phyloP scores from a whole-genome alignment of 2,113 vertebrate species.

The Dasypus novemcinctus region DNA sequence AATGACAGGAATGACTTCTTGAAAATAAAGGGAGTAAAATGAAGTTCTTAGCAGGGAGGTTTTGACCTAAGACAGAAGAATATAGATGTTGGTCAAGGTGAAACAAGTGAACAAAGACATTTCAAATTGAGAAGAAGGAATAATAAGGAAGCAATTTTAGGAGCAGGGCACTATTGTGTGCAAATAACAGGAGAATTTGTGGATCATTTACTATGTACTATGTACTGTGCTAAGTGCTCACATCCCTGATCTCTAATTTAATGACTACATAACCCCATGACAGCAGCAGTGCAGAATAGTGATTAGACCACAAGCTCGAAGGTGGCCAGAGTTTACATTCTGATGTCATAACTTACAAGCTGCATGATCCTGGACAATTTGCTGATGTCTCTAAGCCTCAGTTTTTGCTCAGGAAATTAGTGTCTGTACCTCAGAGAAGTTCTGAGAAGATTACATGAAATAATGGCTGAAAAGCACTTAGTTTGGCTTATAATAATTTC shows the following conservation, averaged over 20 bases:
- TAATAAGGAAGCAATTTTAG: background rate
- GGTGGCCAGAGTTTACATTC: background rate
- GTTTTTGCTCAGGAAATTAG: background rate
- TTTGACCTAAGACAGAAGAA: background rate
- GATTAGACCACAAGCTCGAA: background rate
- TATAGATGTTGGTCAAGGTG: background rate
- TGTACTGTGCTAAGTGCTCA: background rate
- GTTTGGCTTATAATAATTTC: background rate
- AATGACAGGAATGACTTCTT: background rate
- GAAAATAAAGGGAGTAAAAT: background rate
- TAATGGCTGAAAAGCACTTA: background rate
- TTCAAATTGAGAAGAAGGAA: background rate
- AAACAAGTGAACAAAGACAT: background rate
- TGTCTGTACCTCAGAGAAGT: background rate
- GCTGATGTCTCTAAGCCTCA: background rate
- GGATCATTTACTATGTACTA: background rate
- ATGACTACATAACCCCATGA: background rate
- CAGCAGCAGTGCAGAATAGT: background rate
- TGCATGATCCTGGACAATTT: too few species aligned
- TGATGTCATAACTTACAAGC: fast-evolving
- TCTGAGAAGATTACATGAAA: background rate
- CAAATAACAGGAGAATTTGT: background rate
- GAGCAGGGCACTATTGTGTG: background rate
- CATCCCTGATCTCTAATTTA: background rate
- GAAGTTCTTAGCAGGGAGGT: background rate